Base-by-base conservation (phyloP, 2,797 vertebrate species). In the Remorina albescens region DNA sequence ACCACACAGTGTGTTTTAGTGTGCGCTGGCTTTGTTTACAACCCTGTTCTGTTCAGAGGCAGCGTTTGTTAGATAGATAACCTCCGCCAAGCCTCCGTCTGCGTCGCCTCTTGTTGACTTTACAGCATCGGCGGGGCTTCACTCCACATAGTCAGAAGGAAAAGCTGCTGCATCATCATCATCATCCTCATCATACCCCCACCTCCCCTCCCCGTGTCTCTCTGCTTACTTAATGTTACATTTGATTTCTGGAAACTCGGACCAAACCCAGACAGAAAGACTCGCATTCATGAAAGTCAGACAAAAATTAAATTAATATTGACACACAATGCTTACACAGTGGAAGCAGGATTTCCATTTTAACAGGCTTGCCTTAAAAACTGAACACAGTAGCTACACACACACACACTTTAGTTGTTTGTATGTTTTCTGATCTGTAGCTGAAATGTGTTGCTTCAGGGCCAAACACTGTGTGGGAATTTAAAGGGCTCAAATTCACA, bases 161-260 rank as follows among this genome's bases (percentile, higher is more conserved):
- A 70, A 75, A 63, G 57, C 76, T 67, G 76, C 63, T 72, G 81
- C 81, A 71, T 34, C 8, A 3, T 68, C 10, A 26, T 62, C 51
- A 39, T 66, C 47, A 15, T 61, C 53, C 7, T 54, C 54, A 47
- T 59, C 55, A 2, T 18, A 4, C 1, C 15, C 4, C 15, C 13
- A n/a, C 6, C 12, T 26, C 21, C 21, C 54, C 18, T 18, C 47
- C 44, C 18, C n/a, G 0, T 37, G 2, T 65, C 60, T 39, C 23
- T 37, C n/a, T 42, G 7, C 47, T 66, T 26, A 23, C 11, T 57
- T 30, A 7, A 36, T 56, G 10, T 34, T 2, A 42, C 0, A 16
- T 28, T 51, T 10, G 6, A 54, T 64, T 59, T 64, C 2, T 26
- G 8, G 28, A 25, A 50, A 50, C 47, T 50, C 47, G 15, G 23